Base-by-base conservation (phyloP, 2,888 invertebrate genomes). In the Callyntrura sp. region DNA sequence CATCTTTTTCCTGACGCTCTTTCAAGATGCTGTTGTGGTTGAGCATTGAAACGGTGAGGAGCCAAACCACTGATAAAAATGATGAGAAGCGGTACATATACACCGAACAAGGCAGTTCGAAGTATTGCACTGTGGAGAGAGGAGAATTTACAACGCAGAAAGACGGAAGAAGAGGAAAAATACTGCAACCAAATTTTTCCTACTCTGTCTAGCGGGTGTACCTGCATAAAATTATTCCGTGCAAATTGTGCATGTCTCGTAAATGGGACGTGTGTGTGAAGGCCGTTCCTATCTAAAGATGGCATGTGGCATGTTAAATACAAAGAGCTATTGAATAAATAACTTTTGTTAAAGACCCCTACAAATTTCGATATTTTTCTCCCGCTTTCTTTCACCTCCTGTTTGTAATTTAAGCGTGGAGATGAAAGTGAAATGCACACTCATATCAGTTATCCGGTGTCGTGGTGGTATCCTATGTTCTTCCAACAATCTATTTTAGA, bases 301-400 rank as follows among this genome's bases (percentile, higher is more conserved):
- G 76, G 55, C 48, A 60, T 82, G 78, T 70, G 81, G 65, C 23
- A 65, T 57, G 87, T 70, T 78, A 78, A 78, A 55, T 57, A 68
- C 51, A 89, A 76, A 84, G 84, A 70, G 55, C 55, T 79, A 57
- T 89, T 79, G 84, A 84, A 89, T 84, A 88, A 88, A 84, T 89
- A 89, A 89, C 88, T 78, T 89, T 84, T 89, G 83, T 89, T 65
- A 79, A 76, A 84, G 65, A 25, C 84, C 78, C 76, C 65, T 55
- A 84, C 35, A 84, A 65, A 89, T 79, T 84, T 73, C 78, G 62
- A 89, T 78, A 55, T 60, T 62, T 57, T 2, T 35, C 55, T 79
- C 35, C 5, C 79, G 17, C 48, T 76, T 20, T 78, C n/a, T n/a
- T 23, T 51, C 28, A 9, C 55, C n/a, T 70, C n/a, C 68, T 60